Percentiles rank a stretch among this genome's conserved stretches.
Evolutionary conservation across 1,140 invertebrate species (phyloP).

Genomic region (Paraescarpia echinospica): DNA sequence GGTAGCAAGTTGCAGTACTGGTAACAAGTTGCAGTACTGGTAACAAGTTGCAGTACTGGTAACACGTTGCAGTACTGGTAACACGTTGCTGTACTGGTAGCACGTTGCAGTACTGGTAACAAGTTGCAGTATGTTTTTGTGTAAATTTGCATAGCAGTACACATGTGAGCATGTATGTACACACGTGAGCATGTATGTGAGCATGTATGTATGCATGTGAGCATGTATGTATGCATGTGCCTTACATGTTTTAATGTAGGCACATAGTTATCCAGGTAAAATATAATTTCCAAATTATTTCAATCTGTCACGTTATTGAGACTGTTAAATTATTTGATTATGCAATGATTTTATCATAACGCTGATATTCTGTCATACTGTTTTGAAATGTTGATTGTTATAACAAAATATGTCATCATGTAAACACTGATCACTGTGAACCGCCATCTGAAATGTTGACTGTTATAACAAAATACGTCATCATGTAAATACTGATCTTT

Average conservation of each 20-base stretch:
- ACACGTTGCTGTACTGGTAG: no score
- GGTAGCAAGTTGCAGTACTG: not conserved
- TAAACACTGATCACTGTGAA: not conserved
- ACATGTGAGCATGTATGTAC: not conserved
- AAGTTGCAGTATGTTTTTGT: not conserved
- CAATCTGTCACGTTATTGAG: not conserved
- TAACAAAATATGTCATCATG: not conserved
- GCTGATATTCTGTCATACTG: not conserved
- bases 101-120: not conserved
- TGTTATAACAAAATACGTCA: no score
- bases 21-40: not conserved
- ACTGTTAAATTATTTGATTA: not conserved
- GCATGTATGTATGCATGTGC: not conserved
- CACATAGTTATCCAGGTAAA: slow-evolving; percentile 1
- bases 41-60: not conserved
- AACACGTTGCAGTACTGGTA: not conserved
- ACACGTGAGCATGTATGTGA: not conserved
- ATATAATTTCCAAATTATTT: not conserved
- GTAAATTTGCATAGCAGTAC: not conserved
- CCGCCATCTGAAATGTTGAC: no score
- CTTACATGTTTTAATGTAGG: slow-evolving; percentile 1
- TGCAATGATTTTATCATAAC: not conserved
- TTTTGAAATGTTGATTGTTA: not conserved
- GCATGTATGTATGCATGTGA: not conserved
- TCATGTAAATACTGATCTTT: not conserved